A percentile compares a stretch with the other conserved stretches of the same genome.
Evolutionary conservation across 2,113 vertebrate genomes (phyloP).

Genomic region (Tauraco erythrolophus): DNA sequence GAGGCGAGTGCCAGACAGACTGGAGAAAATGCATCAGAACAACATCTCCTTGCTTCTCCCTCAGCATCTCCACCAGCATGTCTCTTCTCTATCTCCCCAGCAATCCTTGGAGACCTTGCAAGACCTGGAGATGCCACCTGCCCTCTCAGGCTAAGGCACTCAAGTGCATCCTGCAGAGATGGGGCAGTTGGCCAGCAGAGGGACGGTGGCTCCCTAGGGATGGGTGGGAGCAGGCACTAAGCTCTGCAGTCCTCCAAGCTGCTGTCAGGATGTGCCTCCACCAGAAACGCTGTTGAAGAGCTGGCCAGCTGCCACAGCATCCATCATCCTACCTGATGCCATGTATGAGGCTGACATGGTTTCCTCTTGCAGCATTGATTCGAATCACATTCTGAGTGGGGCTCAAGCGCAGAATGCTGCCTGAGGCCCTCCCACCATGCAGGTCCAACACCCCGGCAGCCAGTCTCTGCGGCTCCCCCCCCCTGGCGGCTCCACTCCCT

Average conservation of each 20-base stretch:
- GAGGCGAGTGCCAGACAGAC: background rate
- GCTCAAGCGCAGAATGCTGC: background rate
- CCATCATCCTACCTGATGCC: background rate
- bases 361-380: background rate
- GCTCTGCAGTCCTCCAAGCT: background rate
- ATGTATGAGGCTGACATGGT: rapidly evolving
- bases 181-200: background rate
- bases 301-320: background rate
- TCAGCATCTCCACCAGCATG: background rate
- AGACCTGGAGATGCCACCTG: background rate
- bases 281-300: rapidly evolving
- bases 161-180: background rate
- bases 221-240: rapidly evolving
- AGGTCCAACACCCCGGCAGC: rapidly evolving
- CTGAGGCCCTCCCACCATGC: background rate
- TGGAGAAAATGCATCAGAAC: rapidly evolving
- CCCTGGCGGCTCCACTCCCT: background rate
- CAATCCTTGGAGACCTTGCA: background rate
- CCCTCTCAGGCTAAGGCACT: background rate
- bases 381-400: background rate
- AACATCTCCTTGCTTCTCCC: background rate
- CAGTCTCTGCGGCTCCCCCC: background rate
- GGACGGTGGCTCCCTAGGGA: rapidly evolving
- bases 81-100: background rate
- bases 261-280: background rate